A percentile compares a stretch with the other conserved stretches of the same genome.
phyloP scores from a whole-genome alignment of 1,140 invertebrate species.

The Mactra quadrangularis region DNA sequence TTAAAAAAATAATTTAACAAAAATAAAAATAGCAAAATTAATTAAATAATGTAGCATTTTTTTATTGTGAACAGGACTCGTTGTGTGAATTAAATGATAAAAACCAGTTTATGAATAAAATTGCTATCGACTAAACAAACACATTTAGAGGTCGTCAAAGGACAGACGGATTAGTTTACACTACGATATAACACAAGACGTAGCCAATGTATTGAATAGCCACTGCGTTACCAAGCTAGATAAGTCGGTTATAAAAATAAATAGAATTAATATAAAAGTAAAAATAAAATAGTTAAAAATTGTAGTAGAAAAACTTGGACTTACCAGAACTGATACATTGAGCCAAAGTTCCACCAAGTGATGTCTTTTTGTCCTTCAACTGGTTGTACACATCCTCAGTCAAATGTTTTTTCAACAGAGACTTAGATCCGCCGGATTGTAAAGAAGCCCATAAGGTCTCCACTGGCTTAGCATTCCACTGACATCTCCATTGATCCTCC shows the following conservation, averaged over 20 bases:
- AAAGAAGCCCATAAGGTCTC: slow-evolving; percentile 33
- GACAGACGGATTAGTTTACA: slow-evolving; percentile 25
- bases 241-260: background rate
- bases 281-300: background rate
- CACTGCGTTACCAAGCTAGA: background rate
- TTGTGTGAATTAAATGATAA: no score
- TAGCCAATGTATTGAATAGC: background rate
- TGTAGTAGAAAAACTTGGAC: background rate
- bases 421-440: slow-evolving; percentile 31
- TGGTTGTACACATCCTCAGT: slow-evolving; percentile 19
- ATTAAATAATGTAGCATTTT: no score
- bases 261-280: background rate
- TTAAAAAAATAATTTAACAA: no score
- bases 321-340: slow-evolving; percentile 59
- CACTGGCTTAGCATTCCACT: slow-evolving; percentile 35
- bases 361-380: slow-evolving; percentile 50
- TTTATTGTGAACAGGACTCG: no score
- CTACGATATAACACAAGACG: no score
- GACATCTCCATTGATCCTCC: slow-evolving; percentile 31
- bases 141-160: slow-evolving; percentile 45
- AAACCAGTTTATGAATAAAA: background rate
- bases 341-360: slow-evolving; percentile 49
- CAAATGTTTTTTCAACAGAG: slow-evolving; percentile 55
- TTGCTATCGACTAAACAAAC: background rate
- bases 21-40: no score